Evolutionary conservation across 1,140 invertebrate genomes (phyloP), one percentile per base, ranked within the genome.

Genomic region (Zaprionus davidi): DNA sequence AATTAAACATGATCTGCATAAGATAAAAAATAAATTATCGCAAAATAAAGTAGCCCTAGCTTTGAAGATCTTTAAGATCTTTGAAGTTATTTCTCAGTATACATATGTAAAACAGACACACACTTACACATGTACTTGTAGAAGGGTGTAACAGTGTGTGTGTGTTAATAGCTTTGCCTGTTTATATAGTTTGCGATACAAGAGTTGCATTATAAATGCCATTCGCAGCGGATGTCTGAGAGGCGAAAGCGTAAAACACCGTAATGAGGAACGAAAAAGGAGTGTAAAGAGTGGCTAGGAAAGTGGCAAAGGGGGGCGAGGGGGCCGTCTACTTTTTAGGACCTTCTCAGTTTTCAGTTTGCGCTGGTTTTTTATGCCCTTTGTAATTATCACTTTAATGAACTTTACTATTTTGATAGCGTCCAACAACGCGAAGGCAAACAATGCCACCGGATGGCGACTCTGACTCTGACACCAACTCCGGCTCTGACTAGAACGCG

Each of bases 371-470:
- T 87, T 85, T 79, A 90, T 64, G 71, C 71, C 81, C 82, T 71
- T 79, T 90, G 85, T 88, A 90, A 88, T 88, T 88, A 88, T 88
- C 85, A 85, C 85, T 90, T 85, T 88, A 88, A 88, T 90, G 85
- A 88, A 88, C 85, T 90, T 90, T 88, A 73, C 85, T 75, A 82
- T 78, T 81, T 76, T 90, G 79, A 88, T 90, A 81, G 70, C 79
- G 71, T n/a, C 62, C 71, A 76, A 51, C 64, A 63, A 62, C 77
- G 79, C 46, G 20, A 13, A 13, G 46, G 46, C 74, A 57, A 57
- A 57, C 62, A 75, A 78, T 81, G 82, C 51, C 67, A 41, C 46
- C 68, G 31, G 44, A 56, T 17, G 28, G 46, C 24, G n/a, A 46
- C 15, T 60, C 58, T 22, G 24, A 51, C 20, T 51, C 3, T 7